Base-by-base conservation (phyloP, 2,888 invertebrate genomes). In the Platycnemis pennipes region DNA sequence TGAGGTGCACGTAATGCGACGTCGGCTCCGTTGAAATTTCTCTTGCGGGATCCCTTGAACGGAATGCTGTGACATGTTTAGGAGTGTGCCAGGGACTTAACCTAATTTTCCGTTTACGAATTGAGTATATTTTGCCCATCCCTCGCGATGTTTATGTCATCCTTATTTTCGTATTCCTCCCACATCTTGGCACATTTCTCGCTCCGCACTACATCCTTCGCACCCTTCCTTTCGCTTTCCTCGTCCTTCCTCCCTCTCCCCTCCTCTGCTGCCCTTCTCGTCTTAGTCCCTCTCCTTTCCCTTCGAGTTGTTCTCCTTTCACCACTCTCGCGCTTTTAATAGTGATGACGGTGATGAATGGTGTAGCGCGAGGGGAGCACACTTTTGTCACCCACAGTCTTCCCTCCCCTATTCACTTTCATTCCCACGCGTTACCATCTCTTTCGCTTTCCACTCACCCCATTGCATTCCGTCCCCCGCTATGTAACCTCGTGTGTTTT, bases 291-390 rank as follows among this genome's bases (percentile, higher is more conserved):
- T n/a, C n/a, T 44, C 44, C 63, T 44, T 77, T 91, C 45, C 2
- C 45, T 1, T n/a, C n/a, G 45, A 42, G 87, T n/a, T n/a, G n/a
- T n/a, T n/a, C n/a, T n/a, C 4, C 37, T 87, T 26, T 91, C 8
- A 63, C 63, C 91, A 44, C n/a, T 13, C 44, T 63, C 91, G 31
- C 44, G 56, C 46, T 87, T 44, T 44, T 26, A 44, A 91, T 63
- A 31, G 56, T 89, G 89, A 63, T 63, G 63, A 91, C 44, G 91
- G 69, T 91, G 91, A 91, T 91, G 63, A 91, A 91, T 91, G 42
- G 91, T 19, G 42, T 56, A 22, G 91, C 63, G 63, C 44, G 63
- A 63, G 44, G 56, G 45, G 37, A 44, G 63, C 44, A 63, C 63
- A 63, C 44, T 69, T 63, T 56, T 44, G n/a, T 26, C 77, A 26